A percentile compares a stretch with the other conserved stretches of the same genome.
Conservation (phyloP, 2,888 invertebrate species). For the Tolmerus cingulatus region DNA sequence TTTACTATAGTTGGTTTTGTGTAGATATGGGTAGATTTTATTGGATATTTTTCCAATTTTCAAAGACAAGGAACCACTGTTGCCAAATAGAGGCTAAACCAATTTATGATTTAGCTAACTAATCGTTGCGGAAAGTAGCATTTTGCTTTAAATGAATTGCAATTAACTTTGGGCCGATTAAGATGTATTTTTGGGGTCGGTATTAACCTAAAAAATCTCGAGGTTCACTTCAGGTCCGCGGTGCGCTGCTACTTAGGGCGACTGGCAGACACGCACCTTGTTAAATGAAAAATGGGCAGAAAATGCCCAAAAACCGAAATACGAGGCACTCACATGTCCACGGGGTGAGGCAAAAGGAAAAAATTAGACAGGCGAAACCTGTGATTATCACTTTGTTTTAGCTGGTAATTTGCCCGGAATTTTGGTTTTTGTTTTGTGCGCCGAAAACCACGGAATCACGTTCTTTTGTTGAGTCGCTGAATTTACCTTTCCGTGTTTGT, state of each 20-base stretch:
- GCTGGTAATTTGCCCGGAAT: constrained; percentile 36
- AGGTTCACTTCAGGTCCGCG: not conserved
- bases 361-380: constrained; percentile 43
- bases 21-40: too few relatives aligned
- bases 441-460: constrained; percentile 42
- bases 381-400: constrained; percentile 46
- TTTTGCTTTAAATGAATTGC: not conserved
- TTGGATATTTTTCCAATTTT: too few relatives aligned
- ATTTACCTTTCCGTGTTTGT: constrained; percentile 41
- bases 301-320: constrained; percentile 27
- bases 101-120: not conserved
- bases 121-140: not conserved
- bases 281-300: constrained; percentile 35
- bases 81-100: not conserved
- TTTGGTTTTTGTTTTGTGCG: constrained; percentile 33
- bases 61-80: too few relatives aligned
- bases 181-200: not conserved
- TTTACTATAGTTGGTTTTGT: too few relatives aligned
- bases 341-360: not conserved
- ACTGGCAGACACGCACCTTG: constrained; percentile 40
- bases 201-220: not conserved
- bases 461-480: not conserved
- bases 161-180: not conserved
- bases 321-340: constrained; percentile 17
- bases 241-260: not conserved